Base-by-base conservation (phyloP, 2,797 vertebrate species). In the Sphenopsis melanotis region DNA sequence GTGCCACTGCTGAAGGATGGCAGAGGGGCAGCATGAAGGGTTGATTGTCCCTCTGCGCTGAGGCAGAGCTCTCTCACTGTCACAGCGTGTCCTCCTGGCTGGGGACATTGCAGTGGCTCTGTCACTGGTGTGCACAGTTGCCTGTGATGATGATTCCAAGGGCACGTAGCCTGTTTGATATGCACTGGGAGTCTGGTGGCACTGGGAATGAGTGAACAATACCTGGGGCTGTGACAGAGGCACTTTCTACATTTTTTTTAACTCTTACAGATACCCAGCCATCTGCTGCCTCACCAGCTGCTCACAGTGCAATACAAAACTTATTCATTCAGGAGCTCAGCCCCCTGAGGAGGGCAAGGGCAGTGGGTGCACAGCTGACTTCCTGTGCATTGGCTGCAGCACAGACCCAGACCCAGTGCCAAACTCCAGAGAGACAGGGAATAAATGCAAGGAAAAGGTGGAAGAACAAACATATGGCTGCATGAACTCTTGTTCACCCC, bases 271-370 rank as follows among this genome's bases (percentile, higher is more conserved):
- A 87, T 96, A 95, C 80, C 34, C 16, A 63, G 83, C 95, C 95
- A 96, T 96, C 96, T 97, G 95, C 83, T 90, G 65, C 75, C 78
- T 89, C 86, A 60, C 86, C 89, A 96, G 94, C 91, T 96, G 94
- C 93, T 95, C 69, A 5, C 29, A 32, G 32, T 42, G 47, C 74
- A 60, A 46, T 1, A 2, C 61, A 72, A 83, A 94, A 79, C 87
- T 83, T 64, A 30, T n/a, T 83, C 20, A 3, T 85, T 70, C 36
- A 56, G 68, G 50, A 91, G 8, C 60, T 78, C 61, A 12, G 56
- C 15, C 66, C n/a, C 63, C 61, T 24, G 14, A 34, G 42, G 20
- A 88, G 59, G 29, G 27, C 46, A 52, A 30, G 41, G 63, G 60
- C 39, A 63, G 56, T 18, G 52, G 59, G 78, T 70, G 46, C 26